Conservation (phyloP, 2,797 vertebrate genomes). For the Sebastiscus albofasciatus region DNA sequence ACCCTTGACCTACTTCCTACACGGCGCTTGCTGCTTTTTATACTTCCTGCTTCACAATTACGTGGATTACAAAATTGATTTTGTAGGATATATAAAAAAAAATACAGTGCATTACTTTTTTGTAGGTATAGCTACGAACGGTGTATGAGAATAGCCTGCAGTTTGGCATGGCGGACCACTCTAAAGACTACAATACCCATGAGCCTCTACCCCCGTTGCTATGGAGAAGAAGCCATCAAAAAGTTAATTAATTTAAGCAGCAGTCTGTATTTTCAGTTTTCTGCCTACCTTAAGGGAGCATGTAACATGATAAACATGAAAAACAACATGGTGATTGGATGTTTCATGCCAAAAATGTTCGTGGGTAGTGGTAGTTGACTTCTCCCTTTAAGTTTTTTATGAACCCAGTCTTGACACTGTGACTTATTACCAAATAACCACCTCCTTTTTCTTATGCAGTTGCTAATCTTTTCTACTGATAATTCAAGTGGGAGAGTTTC, state of each 20-base stretch:
- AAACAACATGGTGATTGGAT: not conserved
- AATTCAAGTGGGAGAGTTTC: not conserved
- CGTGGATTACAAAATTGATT: too few relatives aligned
- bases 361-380: too few relatives aligned
- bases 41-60: too few relatives aligned
- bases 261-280: not conserved
- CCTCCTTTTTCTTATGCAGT: not conserved
- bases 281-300: not conserved
- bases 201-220: not conserved
- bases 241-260: not conserved
- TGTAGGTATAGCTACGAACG: rapidly evolving
- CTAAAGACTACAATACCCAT: not conserved
- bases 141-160: too few relatives aligned
- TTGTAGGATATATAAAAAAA: too few relatives aligned
- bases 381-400: not conserved
- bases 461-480: not conserved
- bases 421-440: not conserved
- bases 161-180: not conserved
- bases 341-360: too few relatives aligned
- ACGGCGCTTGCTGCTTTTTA: too few relatives aligned
- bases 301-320: not conserved
- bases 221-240: not conserved
- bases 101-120: too few relatives aligned
- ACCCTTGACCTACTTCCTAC: too few relatives aligned
- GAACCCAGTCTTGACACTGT: not conserved